phyloP scores from a whole-genome alignment of 1,140 invertebrate species.

The Trichogramma pretiosum region DNA sequence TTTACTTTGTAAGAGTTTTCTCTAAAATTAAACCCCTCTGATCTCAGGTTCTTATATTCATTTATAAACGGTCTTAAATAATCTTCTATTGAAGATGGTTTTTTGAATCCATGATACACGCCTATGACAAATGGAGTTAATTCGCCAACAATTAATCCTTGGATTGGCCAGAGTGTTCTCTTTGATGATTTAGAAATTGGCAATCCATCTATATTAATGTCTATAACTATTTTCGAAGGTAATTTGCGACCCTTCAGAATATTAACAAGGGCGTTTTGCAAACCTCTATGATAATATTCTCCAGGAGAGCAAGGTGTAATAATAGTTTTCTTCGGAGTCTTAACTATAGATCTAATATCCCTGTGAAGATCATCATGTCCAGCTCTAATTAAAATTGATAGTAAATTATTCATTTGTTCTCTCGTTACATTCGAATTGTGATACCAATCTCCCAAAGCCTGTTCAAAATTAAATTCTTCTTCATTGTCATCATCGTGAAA shows the following conservation, averaged over 20 bases:
- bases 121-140: constrained; percentile 18
- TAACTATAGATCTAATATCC: neutral
- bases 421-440: neutral
- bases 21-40: constrained; percentile 12
- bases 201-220: neutral
- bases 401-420: neutral
- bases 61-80: constrained; percentile 21
- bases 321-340: neutral
- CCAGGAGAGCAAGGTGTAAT: neutral
- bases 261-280: neutral
- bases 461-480: neutral
- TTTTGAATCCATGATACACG: constrained; percentile 21
- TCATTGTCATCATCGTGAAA: neutral
- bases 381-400: neutral
- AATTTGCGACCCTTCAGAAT: neutral
- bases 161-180: constrained; percentile 4
- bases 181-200: neutral
- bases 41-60: constrained; percentile 18
- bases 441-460: neutral
- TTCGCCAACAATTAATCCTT: neutral
- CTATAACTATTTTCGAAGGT: neutral
- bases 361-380: neutral
- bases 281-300: constrained; percentile 2
- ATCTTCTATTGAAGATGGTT: constrained; percentile 16
- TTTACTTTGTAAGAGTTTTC: neutral